Percentiles rank a stretch among this genome's conserved stretches.
phyloP scores from a whole-genome alignment of 1,140 invertebrate species.

The Apocrypta bakeri region DNA sequence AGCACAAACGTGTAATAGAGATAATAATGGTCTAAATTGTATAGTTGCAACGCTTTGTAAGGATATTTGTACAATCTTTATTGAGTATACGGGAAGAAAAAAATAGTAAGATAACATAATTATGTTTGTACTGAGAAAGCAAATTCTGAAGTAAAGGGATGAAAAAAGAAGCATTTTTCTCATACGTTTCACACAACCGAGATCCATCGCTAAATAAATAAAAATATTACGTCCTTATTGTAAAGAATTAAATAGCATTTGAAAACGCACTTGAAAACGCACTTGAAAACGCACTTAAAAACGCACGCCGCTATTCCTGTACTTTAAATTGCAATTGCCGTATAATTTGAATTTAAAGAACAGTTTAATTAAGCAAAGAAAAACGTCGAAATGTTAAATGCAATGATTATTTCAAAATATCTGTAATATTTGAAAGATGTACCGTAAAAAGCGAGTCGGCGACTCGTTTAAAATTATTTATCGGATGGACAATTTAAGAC shows the following conservation, averaged over 20 bases:
- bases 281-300: no score
- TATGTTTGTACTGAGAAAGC: background rate
- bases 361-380: background rate
- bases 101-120: background rate
- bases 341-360: slow-evolving; percentile 28
- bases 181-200: background rate
- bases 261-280: no score
- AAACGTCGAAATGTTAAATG: slow-evolving; percentile 10
- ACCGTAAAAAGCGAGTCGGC: background rate
- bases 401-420: no score
- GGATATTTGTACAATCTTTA: slow-evolving; percentile 46
- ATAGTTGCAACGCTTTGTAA: slow-evolving; percentile 45
- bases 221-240: no score
- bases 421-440: no score
- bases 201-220: no score
- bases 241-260: no score
- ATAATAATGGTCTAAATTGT: slow-evolving; percentile 38
- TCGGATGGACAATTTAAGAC: no score
- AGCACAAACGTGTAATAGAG: slow-evolving; percentile 35
- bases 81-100: slow-evolving; percentile 11
- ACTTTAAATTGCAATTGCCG: slow-evolving; percentile 31
- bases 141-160: background rate
- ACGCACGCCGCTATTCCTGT: slow-evolving; percentile 12
- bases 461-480: no score
- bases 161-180: background rate